Evolutionary conservation across 64 coral and sea anemone species (phyloP), one percentile per base, ranked within the genome.

Genomic region (Montipora efflorescens): DNA sequence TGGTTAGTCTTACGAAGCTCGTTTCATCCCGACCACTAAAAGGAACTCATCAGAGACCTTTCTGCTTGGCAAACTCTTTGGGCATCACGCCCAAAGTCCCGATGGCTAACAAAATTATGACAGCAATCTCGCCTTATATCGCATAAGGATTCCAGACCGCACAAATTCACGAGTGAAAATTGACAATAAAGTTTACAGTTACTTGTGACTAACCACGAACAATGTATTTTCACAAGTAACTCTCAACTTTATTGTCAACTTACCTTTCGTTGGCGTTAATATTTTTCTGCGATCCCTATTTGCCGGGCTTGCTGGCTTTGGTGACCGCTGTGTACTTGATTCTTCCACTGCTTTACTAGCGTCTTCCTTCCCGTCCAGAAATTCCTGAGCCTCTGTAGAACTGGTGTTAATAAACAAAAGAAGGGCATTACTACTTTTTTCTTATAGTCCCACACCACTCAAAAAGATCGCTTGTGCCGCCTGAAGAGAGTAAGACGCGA

Each of bases 261-360:
- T 25, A 86, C 82, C 82, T 86, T 86, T 86, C 4, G 14, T 64
- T 4, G 82, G 82, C 19, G 82, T 86, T 72, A 86, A 70, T 86
- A 72, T 72, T 86, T 86, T 86, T 22, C 82, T 49, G 7, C 71
- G 64, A 15, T 86, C 82, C 19, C n/a, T 71, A 11, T 50, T 86
- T 1, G 68, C 45, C 45, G 66, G 82, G 36, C 82, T 50, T 68
- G 62, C 45, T 22, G 64, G 46, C 8, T 48, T 15, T 71, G 82
- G 66, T 86, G 82, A 50, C 16, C 36, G 36, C 36, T 70, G 82
- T 51, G 62, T 72, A 4, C 67, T 48, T 22, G 66, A 49, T 48
- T 36, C 46, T 86, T 72, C 64, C 48, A 20, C 44, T 3, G 82
- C 8, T 19, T 4, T 2, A 47, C 4, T 48, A 71, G 47, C 7